These are phyloP conservation scores for Cheilosia grossa DNA, from an alignment of 2,888 invertebrate genomes.

Conservation along the genomic window DNA sequence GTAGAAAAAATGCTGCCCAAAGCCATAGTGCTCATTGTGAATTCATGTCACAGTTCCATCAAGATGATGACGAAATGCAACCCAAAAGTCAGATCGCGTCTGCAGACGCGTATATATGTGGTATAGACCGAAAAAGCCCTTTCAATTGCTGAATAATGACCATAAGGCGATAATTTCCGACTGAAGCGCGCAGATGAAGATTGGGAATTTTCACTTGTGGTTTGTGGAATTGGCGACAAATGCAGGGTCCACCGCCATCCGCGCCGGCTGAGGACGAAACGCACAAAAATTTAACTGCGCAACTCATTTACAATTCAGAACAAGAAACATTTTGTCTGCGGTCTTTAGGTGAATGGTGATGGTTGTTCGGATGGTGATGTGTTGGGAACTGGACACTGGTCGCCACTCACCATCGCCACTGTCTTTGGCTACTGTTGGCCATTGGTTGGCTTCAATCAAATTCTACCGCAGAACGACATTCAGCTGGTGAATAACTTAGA, in stretches of 20 bases:
- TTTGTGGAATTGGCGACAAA: constrained; percentile 52
- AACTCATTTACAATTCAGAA: constrained; percentile 75
- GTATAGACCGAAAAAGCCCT: constrained; percentile 23
- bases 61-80: constrained; percentile 68
- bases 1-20: constrained; percentile 7
- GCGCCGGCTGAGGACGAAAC: constrained; percentile 3
- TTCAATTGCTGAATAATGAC: constrained; percentile 76
- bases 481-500: constrained; percentile 68
- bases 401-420: constrained; percentile 25
- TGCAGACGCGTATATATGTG: not conserved
- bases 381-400: constrained; percentile 22
- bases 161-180: constrained; percentile 73
- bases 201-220: constrained; percentile 64
- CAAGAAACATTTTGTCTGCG: constrained; percentile 71
- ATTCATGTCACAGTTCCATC: constrained; percentile 77
- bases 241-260: not conserved
- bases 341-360: constrained; percentile 67
- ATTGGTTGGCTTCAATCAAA: constrained; percentile 68
- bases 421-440: constrained; percentile 47
- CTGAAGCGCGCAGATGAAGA: constrained; percentile 66
- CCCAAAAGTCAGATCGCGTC: constrained; percentile 52
- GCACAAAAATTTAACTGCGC: constrained; percentile 67
- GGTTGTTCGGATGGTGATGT: constrained; percentile 15
- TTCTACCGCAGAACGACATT: constrained; percentile 43
- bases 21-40: constrained; percentile 77